A percentile compares a stretch with the other conserved stretches of the same genome.
phyloP scores from a whole-genome alignment of 2,888 invertebrate genomes.

The Eurytoma californica region DNA sequence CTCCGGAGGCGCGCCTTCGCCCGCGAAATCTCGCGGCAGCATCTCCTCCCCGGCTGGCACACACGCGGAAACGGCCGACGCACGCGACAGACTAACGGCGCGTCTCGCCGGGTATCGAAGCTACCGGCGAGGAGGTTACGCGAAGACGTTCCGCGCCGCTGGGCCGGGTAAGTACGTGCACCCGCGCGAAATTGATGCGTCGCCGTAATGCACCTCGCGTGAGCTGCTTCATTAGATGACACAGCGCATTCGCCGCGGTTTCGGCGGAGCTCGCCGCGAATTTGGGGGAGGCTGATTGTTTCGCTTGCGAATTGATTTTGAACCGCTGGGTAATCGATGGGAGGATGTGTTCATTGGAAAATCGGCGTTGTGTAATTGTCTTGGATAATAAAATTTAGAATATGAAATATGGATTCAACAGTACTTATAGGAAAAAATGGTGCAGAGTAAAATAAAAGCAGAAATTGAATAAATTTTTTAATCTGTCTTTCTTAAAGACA shows the following conservation, averaged over 20 bases:
- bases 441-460: no score
- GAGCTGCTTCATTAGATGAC: background rate
- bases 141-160: slow-evolving; percentile 3
- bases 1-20: background rate
- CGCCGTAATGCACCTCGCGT: slow-evolving; percentile 5
- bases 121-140: slow-evolving; percentile 2
- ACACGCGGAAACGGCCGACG: background rate
- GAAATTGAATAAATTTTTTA: no score
- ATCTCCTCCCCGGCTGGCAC: background rate
- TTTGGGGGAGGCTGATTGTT: background rate
- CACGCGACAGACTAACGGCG: slow-evolving; percentile 3
- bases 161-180: background rate
- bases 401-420: no score
- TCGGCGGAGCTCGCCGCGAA: background rate
- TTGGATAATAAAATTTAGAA: no score
- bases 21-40: background rate
- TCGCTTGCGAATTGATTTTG: no score
- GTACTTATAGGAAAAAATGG: no score
- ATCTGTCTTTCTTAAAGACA: no score
- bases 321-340: no score
- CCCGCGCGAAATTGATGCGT: slow-evolving; percentile 9
- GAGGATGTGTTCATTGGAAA: no score
- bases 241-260: background rate
- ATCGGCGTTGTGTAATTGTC: no score
- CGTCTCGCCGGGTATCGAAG: background rate